Base-by-base conservation (phyloP, 2,888 invertebrate genomes). In the Dromius quadrimaculatus region DNA sequence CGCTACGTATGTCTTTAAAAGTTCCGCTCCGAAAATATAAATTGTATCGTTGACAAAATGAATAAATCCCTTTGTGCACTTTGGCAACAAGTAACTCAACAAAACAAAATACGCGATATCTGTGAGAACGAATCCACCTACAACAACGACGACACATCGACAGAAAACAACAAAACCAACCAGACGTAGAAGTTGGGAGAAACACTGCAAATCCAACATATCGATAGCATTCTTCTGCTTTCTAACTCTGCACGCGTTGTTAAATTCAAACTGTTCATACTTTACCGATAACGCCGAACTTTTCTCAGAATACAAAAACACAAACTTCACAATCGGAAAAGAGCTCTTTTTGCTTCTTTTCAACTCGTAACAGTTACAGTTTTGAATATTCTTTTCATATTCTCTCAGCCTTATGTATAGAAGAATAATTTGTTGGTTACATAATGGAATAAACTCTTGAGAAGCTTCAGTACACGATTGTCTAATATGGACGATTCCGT, bases 241-340 rank as follows among this genome's bases (percentile, higher is more conserved):
- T 63, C 15, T 13, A 63, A 63, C 28, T 43, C 45, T 63, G 63
- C 41, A 41, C 41, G 63, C 47, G 47, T 64, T 64, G 64, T 64
- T 64, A 64, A 64, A 64, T 64, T 64, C 32, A 45, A 47, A 62
- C 41, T 41, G 62, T 62, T 62, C 62, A 62, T 62, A 62, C 62
- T 62, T 22, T n/a, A 41, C 20, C 62, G 62, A 59, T 59, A 59
- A 43, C 63, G 38, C 13, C 19, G 41, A 63, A 63, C 23, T 63
- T 63, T 63, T 20, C 41, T 57, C 34, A 32, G 34, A 13, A 15
- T 45, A 13, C 19, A 63, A 63, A 63, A 63, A 63, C 62, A 59
- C 20, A 63, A 59, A 59, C 59, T 19, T 15, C 57, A 15, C 32
- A 57, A 47, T 54, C 41, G 41, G 8, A 41, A 41, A 54, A 23